Evolutionary conservation across 2,888 invertebrate genomes (phyloP).

Genomic region (Protophormia terraenovae): DNA sequence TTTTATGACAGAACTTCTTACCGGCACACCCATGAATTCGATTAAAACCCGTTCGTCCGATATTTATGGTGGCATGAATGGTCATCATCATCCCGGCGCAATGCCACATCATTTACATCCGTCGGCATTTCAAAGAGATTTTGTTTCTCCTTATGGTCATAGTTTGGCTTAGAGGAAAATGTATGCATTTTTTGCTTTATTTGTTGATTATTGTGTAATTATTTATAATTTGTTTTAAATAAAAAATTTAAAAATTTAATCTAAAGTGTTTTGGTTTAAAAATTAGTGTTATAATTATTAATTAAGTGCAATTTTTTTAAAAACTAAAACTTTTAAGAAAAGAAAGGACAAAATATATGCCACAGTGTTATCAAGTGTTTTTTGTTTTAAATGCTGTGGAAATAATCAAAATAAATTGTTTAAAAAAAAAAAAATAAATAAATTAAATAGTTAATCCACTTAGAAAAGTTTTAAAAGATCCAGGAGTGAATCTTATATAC

Average conservation of each 20-base stretch:
- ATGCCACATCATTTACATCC: slow-evolving; percentile 80
- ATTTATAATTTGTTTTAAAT: slow-evolving; percentile 46
- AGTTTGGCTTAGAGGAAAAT: slow-evolving; percentile 73
- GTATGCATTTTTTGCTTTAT: slow-evolving; percentile 1
- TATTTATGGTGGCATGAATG: slow-evolving; percentile 78
- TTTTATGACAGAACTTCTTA: slow-evolving; percentile 95
- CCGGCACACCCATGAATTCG: slow-evolving; percentile 83
- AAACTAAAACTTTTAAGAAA: no score
- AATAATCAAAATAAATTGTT: no score
- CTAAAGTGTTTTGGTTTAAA: no score
- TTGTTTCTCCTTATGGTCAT: slow-evolving; percentile 80
- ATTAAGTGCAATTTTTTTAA: no score
- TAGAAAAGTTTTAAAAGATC: no score
- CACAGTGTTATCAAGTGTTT: no score
- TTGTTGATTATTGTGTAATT: slow-evolving; percentile 70
- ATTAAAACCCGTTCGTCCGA: slow-evolving; percentile 78
- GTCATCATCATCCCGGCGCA: slow-evolving; percentile 76
- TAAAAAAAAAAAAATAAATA: no score
- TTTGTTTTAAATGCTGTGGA: no score
- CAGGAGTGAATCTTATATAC: no score
- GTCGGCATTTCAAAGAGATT: slow-evolving; percentile 79
- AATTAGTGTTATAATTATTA: no score
- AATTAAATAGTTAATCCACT: no score
- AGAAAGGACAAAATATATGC: no score
- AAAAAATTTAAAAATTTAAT: background rate